These are phyloP conservation scores for Pseudoatta argentina DNA, from an alignment of 1,140 invertebrate genomes.

Conservation along the genomic window DNA sequence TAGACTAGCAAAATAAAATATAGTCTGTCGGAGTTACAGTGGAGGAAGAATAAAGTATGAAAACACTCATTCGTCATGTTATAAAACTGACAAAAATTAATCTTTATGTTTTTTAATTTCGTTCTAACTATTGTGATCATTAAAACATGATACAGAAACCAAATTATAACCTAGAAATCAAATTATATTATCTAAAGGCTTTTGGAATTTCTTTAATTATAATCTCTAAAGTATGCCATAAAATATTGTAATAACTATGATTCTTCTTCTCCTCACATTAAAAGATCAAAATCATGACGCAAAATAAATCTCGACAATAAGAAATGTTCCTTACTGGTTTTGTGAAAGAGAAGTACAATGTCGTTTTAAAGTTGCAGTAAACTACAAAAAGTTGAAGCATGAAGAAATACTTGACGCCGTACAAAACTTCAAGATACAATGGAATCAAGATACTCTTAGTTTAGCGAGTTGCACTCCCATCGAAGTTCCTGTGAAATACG, in stretches of 20 bases:
- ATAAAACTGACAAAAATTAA: slow-evolving; percentile 29
- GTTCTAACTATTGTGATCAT: slow-evolving; percentile 10
- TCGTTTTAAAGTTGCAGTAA: slow-evolving; percentile 36
- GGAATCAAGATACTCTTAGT: slow-evolving; percentile 33
- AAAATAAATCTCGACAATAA: neutral
- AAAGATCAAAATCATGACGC: slow-evolving; percentile 22
- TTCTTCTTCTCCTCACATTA: neutral
- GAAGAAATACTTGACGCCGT: slow-evolving; percentile 37
- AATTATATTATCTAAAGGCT: neutral
- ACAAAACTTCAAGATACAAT: slow-evolving; percentile 36
- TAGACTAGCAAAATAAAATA: slow-evolving; percentile 46
- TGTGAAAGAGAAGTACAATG: slow-evolving; percentile 26
- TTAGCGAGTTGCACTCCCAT: slow-evolving; percentile 23
- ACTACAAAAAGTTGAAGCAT: slow-evolving; percentile 46
- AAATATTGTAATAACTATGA: neutral
- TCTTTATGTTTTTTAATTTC: slow-evolving; percentile 21
- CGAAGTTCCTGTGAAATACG: slow-evolving; percentile 44
- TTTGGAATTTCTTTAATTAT: neutral
- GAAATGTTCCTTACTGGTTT: slow-evolving; percentile 3
- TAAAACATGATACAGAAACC: neutral
- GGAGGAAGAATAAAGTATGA: slow-evolving; percentile 39
- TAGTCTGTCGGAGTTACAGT: slow-evolving; percentile 22
- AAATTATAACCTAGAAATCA: neutral
- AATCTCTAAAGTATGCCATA: neutral
- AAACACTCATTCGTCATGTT: slow-evolving; percentile 31